Evolutionary conservation across 2,797 vertebrate species (phyloP).

Genomic region (Clarias pachynema): DNA sequence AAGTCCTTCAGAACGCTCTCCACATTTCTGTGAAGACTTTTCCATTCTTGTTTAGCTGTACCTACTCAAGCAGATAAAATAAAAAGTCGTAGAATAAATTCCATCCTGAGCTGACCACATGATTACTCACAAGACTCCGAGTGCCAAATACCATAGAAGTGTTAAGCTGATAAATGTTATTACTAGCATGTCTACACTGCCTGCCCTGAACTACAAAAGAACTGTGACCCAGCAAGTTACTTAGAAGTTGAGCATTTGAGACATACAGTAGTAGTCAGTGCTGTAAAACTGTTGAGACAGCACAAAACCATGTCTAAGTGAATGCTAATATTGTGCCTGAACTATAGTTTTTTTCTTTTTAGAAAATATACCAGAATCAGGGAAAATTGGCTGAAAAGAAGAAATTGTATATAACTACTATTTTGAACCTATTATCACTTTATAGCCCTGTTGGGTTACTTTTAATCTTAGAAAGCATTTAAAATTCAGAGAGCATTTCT

Average conservation of each 20-base stretch:
- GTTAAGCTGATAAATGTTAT: background rate
- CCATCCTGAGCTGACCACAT: background rate
- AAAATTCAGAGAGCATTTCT: background rate
- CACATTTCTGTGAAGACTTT: constrained; percentile 73
- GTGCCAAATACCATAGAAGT: background rate
- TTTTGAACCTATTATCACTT: background rate
- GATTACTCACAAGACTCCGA: background rate
- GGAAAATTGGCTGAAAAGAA: background rate
- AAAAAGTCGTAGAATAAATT: background rate
- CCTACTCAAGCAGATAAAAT: constrained; percentile 49
- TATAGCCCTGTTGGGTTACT: background rate
- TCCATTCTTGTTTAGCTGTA: constrained; percentile 75
- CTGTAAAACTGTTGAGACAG: background rate
- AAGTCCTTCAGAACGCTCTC: constrained; percentile 76
- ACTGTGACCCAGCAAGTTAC: background rate
- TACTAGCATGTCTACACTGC: background rate
- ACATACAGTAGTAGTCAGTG: background rate
- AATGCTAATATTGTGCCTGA: background rate
- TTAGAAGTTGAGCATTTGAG: background rate
- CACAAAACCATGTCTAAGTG: background rate
- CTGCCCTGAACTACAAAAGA: background rate
- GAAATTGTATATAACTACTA: background rate
- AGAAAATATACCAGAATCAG: background rate
- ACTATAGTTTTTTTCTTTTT: background rate
- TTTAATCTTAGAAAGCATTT: background rate